Base-by-base conservation (phyloP, 2,888 invertebrate species). In the Oscheius sp. region DNA sequence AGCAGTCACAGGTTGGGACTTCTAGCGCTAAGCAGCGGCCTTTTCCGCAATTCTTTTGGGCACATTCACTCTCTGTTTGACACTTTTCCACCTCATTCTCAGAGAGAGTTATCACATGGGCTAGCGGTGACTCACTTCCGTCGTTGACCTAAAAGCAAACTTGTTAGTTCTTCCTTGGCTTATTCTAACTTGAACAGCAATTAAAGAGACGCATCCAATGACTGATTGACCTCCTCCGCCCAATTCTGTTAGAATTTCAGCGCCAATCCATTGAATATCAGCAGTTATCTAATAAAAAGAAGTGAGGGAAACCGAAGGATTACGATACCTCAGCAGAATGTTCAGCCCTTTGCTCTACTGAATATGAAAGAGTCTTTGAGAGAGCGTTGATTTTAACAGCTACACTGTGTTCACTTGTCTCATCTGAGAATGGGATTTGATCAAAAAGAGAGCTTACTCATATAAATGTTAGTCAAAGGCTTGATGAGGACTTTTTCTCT, bases 1-100 rank as follows among this genome's bases (percentile, higher is more conserved):
- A 80, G 48, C 80, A 80, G 53, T 80, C 78, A 57, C 80, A 80
- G 3, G 72, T 70, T 12, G 78, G 67, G 8, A 78, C 75, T 66
- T 78, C 76, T 33, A 76, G 45, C 12, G 72, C 58, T 10, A 71
- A 48, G 50, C 80, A 80, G 0, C 45, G 50, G 45, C 80, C 80
- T 74, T 77, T 34, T 53, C 69, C 69, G 45, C 79, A 79, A 46
- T 79, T 73, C 37, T 63, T 72, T 10, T 57, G 71, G 1, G 71
- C 61, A 64, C 79, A 79, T 48, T 66, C 73, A 42, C 72, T 48
- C 6, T 63, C 65, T 8, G 46, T 64, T 10, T 64, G 58, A 67
- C 78, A 78, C 29, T 63, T 53, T 33, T 73, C 74, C n/a, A 74
- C 53, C 53, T 76, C 75, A 17, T 72, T 53, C 25, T 64, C 66